Evolutionary conservation across 30 jellyfish, hydroid and myxozoan species (phyloP), one percentile per base, ranked within the genome.

Genomic region (Pseudorhiza aurosa): DNA sequence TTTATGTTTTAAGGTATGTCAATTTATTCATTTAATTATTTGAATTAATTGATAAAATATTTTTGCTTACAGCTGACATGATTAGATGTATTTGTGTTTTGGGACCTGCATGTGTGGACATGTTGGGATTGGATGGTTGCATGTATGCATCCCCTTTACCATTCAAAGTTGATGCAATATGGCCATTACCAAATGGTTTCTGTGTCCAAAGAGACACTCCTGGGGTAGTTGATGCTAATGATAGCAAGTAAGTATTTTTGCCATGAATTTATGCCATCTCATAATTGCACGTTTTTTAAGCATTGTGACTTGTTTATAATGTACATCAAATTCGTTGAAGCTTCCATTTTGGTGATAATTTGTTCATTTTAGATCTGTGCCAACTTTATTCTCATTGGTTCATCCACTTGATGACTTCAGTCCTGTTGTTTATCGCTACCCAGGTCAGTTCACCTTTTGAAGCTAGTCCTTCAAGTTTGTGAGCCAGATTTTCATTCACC

Each of bases 341-440:
- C 22, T 11, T 49, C 28, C 15, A 5, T 58, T 1, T 18, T n/a
- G 5, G 2, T 14, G 73, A n/a, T 18, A 17, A 9, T 58, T 22
- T 18, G 21, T 14, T 58, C 50, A 47, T 30, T 36, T 6, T 33
- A 87, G 97, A 53, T 76, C 80, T 1, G 77, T 93, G 47, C 99
- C 99, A 33, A 88, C 96, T 21, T 49, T 93, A 53, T 93, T 93
- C 68, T 74, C 94, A 28, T 76, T 93, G 58, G 36, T 76, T 28
- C 99, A 93, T 68, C 97, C 99, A 0, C 70, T 93, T 30, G 99
- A 93, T 72, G 99, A 93, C 58, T 85, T 93, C 75, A 67, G 90
- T 18, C 99, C 99, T 19, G 77, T 89, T 12, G 96, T 93, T 25
- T 87, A 65, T 58, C 92, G 93, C 8, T 67, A 75, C 36, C 87